A percentile compares a stretch with the other conserved stretches of the same genome.
These are phyloP conservation scores for Rhyacophila evoluta DNA, from an alignment of 2,888 invertebrate species.

Conservation along the genomic window DNA sequence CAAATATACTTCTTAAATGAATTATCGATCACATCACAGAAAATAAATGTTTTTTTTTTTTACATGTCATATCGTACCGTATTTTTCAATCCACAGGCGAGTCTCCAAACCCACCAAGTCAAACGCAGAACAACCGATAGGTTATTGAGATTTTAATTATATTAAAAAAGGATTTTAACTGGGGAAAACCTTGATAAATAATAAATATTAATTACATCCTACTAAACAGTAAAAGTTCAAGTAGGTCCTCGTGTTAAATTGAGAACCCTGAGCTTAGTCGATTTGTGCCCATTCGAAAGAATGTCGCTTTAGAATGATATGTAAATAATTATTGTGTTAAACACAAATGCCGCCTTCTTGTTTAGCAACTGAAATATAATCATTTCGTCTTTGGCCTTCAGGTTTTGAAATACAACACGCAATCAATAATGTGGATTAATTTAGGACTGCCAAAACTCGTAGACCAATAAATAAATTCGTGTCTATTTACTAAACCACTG, in stretches of 20 bases:
- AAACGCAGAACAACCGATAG: slow-evolving; percentile 42
- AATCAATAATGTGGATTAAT: no score
- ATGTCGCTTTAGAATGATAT: not conserved
- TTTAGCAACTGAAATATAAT: no score
- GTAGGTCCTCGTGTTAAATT: not conserved
- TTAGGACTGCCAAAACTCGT: no score
- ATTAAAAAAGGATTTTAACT: not conserved
- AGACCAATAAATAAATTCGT: no score
- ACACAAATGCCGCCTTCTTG: not conserved
- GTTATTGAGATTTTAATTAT: not conserved
- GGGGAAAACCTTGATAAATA: not conserved
- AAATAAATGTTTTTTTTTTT: slow-evolving; percentile 42
- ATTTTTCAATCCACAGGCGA: slow-evolving; percentile 25
- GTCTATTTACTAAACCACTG: no score
- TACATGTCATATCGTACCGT: slow-evolving; percentile 32
- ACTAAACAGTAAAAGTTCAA: not conserved
- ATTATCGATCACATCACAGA: slow-evolving; percentile 54
- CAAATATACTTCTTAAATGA: slow-evolving; percentile 42
- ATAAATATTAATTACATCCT: not conserved
- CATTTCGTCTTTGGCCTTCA: no score
- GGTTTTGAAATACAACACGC: no score
- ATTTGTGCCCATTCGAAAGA: not conserved
- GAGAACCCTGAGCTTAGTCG: not conserved
- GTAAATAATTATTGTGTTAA: not conserved
- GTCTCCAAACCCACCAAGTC: not conserved